Base-by-base conservation (phyloP, 2,888 invertebrate genomes). In the Aricia artaxerxes region DNA sequence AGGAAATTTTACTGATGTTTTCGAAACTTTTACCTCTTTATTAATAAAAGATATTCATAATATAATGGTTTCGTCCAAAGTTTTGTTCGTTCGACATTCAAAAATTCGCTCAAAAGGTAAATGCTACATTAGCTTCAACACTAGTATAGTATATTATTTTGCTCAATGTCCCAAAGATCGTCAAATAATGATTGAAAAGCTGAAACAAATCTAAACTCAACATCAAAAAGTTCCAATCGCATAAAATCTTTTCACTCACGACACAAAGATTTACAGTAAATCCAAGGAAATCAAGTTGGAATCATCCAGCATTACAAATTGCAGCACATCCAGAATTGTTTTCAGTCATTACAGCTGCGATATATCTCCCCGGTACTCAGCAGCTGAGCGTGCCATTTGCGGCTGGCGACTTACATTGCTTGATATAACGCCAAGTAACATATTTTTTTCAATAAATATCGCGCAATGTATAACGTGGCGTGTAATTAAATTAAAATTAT, bases 321-420 rank as follows among this genome's bases (percentile, higher is more conserved):
- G 69, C 69, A 38, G 69, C 69, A 49, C 75, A 75, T 75, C 31
- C 49, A 31, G 24, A 75, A 31, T 75, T 75, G 38, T 75, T 75
- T 75, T 49, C 44, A 44, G 57, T 57, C 76, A 16, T 76, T 76
- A 76, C 73, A 81, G 81, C 80, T 82, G 77, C 83, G 78, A 85
- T 84, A 81, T 82, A 83, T 85, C 84, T 83, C 80, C 79, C 75
- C 82, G 81, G 83, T 82, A 80, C 81, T 81, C 81, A 81, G 82
- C 80, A 81, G 82, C 82, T 83, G 78, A 81, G 80, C 81, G 79
- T 82, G 82, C 83, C 82, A 83, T 83, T 81, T 82, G 83, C 80
- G 84, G 83, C 82, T 80, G 79, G 76, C 76, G 76, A 76, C 76
- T 76, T 53, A 53, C 76, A 76, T 76, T 16, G 53, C 75, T 31